phyloP scores from a whole-genome alignment of 2,888 invertebrate genomes.

The Herminia tarsipennalis region DNA sequence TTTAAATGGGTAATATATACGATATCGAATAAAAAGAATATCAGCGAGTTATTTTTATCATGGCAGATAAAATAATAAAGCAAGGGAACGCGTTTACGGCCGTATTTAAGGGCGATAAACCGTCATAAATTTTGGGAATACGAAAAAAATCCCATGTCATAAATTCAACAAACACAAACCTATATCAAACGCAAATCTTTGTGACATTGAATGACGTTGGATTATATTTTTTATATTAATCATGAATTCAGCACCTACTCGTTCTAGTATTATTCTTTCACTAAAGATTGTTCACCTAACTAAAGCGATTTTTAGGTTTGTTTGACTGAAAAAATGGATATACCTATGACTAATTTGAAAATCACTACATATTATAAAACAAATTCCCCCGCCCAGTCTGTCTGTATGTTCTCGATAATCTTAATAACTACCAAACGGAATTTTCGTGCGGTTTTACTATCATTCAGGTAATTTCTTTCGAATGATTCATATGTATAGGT shows the following conservation, averaged over 20 bases:
- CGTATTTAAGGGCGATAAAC: conserved; percentile 12
- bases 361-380: too few relatives aligned
- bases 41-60: conserved; percentile 8
- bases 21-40: conserved; percentile 6
- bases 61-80: conserved; percentile 13
- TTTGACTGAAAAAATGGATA: too few relatives aligned
- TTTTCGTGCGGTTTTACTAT: too few relatives aligned
- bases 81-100: conserved; percentile 7
- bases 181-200: conserved; percentile 9
- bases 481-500: too few relatives aligned
- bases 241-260: background rate
- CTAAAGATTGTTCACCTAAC: too few relatives aligned
- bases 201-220: conserved; percentile 2
- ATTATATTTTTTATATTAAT: background rate
- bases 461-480: too few relatives aligned
- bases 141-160: conserved; percentile 5
- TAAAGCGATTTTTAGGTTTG: too few relatives aligned
- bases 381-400: too few relatives aligned
- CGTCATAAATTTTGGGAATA: conserved; percentile 9
- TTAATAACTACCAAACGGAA: too few relatives aligned
- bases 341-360: too few relatives aligned
- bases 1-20: background rate
- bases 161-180: conserved; percentile 5
- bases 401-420: too few relatives aligned
- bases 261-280: too few relatives aligned